A percentile compares a stretch with the other conserved stretches of the same genome.
phyloP scores from a whole-genome alignment of 2,797 vertebrate genomes.

The Sebastes dallii region DNA sequence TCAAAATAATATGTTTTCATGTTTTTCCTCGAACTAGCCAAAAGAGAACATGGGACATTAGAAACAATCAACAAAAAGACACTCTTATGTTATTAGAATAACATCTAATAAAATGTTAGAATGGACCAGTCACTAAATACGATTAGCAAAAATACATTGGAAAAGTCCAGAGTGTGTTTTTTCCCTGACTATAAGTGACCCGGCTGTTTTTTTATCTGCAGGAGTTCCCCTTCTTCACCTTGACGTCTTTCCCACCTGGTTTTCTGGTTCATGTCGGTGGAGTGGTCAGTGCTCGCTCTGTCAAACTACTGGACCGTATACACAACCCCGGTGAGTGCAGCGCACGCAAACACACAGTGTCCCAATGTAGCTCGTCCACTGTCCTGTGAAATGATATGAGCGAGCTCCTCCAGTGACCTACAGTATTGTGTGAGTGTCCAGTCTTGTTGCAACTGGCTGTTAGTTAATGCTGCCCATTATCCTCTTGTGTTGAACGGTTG shows the following conservation, averaged over 20 bases:
- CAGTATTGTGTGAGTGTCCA: conserved; percentile 40
- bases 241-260: conserved; percentile 93
- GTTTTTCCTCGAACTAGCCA: not conserved
- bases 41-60: not conserved
- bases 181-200: conserved; percentile 15
- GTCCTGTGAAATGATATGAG: conserved; percentile 22
- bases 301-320: conserved; percentile 97
- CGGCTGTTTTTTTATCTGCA: conserved; percentile 56
- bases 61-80: not conserved
- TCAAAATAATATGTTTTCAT: not conserved
- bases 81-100: not conserved
- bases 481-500: conserved; percentile 32
- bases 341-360: not conserved
- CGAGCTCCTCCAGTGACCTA: conserved; percentile 35
- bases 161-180: not conserved
- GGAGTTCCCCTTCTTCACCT: conserved; percentile 98
- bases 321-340: conserved; percentile 94
- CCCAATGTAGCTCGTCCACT: conserved; percentile 8
- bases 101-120: not conserved
- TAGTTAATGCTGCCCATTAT: conserved; percentile 37
- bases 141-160: not conserved
- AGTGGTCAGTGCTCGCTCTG: conserved; percentile 96
- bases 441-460: conserved; percentile 46
- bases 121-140: not conserved
- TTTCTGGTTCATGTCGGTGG: conserved; percentile 96